Evolutionary conservation across 2,888 invertebrate genomes (phyloP).

Genomic region (Eristalis arbustorum): DNA sequence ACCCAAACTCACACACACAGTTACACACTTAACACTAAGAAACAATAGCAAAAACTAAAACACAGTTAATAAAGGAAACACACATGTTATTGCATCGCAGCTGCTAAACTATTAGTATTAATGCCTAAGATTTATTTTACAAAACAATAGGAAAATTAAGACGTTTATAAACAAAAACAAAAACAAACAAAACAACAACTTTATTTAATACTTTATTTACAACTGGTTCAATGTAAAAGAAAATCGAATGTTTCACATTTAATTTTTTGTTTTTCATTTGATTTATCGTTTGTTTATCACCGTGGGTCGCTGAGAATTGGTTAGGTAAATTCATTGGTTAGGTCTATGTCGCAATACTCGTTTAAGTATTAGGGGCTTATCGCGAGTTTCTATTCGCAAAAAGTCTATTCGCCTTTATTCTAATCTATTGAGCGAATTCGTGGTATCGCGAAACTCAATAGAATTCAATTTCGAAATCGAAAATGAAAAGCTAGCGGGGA

Average conservation of each 20-base stretch:
- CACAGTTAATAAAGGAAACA: background rate
- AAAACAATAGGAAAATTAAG: slow-evolving; percentile 39
- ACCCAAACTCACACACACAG: background rate
- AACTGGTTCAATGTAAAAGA: slow-evolving; percentile 33
- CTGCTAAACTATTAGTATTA: slow-evolving; percentile 53
- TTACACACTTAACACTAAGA: background rate
- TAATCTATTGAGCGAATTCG: no score
- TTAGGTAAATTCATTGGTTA: no score
- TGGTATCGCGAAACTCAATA: no score
- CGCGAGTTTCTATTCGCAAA: no score
- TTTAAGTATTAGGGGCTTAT: no score
- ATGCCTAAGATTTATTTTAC: slow-evolving; percentile 61
- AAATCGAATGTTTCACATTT: slow-evolving; percentile 32
- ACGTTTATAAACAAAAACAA: slow-evolving; percentile 41
- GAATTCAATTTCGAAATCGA: no score
- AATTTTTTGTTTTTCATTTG: slow-evolving; percentile 11
- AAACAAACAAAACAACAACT: no score
- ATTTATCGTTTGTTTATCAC: background rate
- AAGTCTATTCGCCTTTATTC: no score
- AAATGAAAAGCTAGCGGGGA: no score
- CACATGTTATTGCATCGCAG: slow-evolving; percentile 20
- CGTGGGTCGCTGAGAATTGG: background rate
- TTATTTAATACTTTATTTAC: slow-evolving; percentile 35
- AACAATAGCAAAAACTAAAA: background rate
- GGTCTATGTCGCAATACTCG: no score